Evolutionary conservation across 2,113 vertebrate species (phyloP), one percentile per base, ranked within the genome.

Genomic region (Atrichornis clamosus): DNA sequence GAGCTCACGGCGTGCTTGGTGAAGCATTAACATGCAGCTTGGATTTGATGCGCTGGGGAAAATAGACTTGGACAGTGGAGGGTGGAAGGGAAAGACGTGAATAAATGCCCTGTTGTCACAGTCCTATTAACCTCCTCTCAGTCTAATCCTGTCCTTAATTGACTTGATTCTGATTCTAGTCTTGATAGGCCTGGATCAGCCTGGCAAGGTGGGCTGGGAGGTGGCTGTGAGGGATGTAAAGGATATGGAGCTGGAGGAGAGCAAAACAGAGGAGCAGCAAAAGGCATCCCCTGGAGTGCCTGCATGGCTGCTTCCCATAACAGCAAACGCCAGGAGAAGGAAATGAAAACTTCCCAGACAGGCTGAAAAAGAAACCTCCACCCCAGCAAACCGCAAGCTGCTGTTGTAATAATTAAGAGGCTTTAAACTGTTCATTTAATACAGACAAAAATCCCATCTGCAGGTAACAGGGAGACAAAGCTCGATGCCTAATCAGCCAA

Each of bases 101-200:
- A 86, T 76, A 79, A 90, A 69, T 47, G 77, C 67, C 84, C 89
- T 49, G 47, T 74, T 92, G 84, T 81, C 89, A 81, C 83, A 72
- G 91, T 44, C 47, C 49, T 50, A 74, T 95, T 94, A 95, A 92
- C 93, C 81, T 95, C 47, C 49, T 67, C 87, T 89, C 44, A 4
- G 27, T 18, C 77, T 92, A 92, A 93, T 91, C 91, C 84, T 79
- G 77, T 91, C 89, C 89, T 79, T 95, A 92, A 92, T 89, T 93
- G 78, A 73, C 87, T 97, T 95, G 68, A 60, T 87, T 78, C 89
- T 95, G 93, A 95, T 96, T 91, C 49, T 42, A 75, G 55, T 8
- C 64, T 39, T 8, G 50, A 89, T 95, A 94, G 44, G 70, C 47
- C 46, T 4, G 2, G 52, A 50, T 83, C 63, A 80, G 65, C 62